Evolutionary conservation across 2,797 vertebrate genomes (phyloP).

Genomic region (Gymnocypris eckloni): DNA sequence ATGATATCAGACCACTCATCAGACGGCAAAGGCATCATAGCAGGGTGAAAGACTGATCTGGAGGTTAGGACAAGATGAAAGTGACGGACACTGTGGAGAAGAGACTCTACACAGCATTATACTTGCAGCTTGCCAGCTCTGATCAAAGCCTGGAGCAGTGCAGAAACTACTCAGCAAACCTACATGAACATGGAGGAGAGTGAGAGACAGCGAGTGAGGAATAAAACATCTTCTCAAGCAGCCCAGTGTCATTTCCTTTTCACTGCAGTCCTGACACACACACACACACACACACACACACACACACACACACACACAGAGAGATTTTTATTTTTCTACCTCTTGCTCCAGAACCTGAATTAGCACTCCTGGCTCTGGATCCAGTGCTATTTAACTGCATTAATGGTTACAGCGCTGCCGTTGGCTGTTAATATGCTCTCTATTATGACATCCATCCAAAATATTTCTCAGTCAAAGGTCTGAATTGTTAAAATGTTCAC

Average conservation of each 20-base stretch:
- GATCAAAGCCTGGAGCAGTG: conserved; percentile 43
- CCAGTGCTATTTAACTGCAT: not conserved
- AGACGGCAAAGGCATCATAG: conserved; percentile 17
- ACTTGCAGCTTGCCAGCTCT: conserved; percentile 32
- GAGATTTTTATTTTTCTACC: not conserved
- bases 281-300: not conserved
- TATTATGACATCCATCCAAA: conserved; percentile 23
- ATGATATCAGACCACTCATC: not conserved
- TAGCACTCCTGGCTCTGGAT: not conserved
- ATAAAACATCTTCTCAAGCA: not conserved
- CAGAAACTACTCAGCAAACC: not conserved
- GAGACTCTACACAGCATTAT: conserved; percentile 33
- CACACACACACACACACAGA: not conserved
- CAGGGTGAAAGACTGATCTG: conserved; percentile 11
- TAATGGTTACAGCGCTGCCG: not conserved
- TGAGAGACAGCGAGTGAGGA: not conserved
- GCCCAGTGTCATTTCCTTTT: conserved; percentile 3
- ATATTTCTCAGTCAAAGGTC: not conserved
- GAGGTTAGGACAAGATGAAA: conserved; percentile 29
- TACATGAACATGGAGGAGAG: not conserved
- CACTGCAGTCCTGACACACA: conserved; percentile 17
- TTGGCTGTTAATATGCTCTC: not conserved
- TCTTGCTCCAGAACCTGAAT: not conserved
- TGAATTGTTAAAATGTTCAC: not conserved
- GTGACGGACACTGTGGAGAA: conserved; percentile 19